These are phyloP conservation scores for Panthera leo DNA, from an alignment of 2,113 vertebrate genomes.

Conservation along the genomic window DNA sequence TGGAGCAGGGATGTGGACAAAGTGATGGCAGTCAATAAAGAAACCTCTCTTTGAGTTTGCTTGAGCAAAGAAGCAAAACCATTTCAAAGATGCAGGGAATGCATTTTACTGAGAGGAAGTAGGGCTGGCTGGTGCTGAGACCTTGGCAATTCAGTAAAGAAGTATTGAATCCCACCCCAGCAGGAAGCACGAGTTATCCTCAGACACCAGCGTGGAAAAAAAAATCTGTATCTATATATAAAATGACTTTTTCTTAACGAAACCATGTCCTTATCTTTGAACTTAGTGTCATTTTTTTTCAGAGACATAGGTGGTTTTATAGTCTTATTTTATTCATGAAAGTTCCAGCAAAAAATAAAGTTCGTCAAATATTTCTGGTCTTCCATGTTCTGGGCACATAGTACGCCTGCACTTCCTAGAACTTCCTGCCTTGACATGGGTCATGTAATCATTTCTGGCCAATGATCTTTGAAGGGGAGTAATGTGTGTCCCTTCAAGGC, in stretches of 20 bases:
- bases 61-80: neutral
- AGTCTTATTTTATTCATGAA: constrained; percentile 25
- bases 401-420: neutral
- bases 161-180: neutral
- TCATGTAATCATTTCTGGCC: neutral
- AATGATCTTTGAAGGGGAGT: neutral
- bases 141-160: neutral
- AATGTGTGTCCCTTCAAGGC: neutral
- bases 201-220: neutral
- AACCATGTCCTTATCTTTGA: constrained; percentile 45
- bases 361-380: neutral
- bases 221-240: neutral
- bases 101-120: neutral
- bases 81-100: neutral
- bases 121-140: neutral
- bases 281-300: neutral
- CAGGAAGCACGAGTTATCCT: neutral
- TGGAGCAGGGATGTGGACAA: neutral
- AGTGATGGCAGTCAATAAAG: neutral
- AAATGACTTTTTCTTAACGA: constrained; percentile 18
- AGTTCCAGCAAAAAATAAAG: neutral
- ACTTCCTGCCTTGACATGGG: neutral
- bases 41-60: neutral
- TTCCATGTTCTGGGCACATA: neutral
- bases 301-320: neutral